Conservation (phyloP, 2,797 vertebrate species). For the Pempheris klunzingeri region DNA sequence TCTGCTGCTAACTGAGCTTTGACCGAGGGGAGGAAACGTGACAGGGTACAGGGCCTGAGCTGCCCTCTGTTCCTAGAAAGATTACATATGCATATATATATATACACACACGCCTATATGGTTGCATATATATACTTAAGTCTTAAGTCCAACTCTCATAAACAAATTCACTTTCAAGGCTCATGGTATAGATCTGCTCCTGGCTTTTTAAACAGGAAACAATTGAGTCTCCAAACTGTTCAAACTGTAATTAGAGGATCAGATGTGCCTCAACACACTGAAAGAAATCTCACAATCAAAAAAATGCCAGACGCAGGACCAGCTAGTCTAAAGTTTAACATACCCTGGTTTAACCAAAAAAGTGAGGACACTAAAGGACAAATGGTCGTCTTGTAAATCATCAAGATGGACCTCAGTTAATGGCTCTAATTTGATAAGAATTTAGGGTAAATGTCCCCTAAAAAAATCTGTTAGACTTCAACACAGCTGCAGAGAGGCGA, state of each 20-base stretch:
- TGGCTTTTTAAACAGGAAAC: neutral
- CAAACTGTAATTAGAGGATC: neutral
- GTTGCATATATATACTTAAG: too few species aligned
- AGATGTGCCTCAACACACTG: neutral
- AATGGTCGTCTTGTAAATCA: neutral
- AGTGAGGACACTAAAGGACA: neutral
- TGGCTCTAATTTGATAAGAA: neutral
- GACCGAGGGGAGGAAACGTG: constrained; percentile 10
- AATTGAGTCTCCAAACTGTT: neutral
- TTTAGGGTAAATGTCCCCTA: neutral
- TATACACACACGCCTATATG: too few species aligned
- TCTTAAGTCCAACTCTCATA: too few species aligned
- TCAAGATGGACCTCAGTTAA: neutral
- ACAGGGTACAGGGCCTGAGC: neutral
- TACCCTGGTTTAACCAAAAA: neutral
- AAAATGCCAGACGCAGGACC: too few species aligned
- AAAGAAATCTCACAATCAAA: neutral
- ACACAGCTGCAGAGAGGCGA: neutral
- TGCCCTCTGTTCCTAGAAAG: constrained; percentile 36
- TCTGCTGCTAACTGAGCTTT: constrained; percentile 46
- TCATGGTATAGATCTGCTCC: neutral
- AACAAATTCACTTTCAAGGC: rapidly evolving
- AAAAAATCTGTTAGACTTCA: neutral
- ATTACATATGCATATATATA: neutral
- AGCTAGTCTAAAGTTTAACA: too few species aligned